Percentiles rank a stretch among this genome's conserved stretches.
Evolutionary conservation across 2,888 invertebrate species (phyloP).

Genomic region (Drosophila koepferae): DNA sequence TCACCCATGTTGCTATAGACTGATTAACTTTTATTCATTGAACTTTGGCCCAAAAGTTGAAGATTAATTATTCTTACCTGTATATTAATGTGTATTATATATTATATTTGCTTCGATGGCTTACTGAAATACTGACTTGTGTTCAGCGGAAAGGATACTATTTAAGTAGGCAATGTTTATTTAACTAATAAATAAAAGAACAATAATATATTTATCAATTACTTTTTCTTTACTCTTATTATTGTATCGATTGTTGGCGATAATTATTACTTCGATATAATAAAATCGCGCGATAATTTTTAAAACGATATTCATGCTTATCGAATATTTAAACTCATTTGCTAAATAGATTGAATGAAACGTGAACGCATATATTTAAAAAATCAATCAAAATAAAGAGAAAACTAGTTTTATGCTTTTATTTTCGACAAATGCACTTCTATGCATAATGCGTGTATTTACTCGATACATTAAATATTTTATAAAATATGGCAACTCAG

Average conservation of each 20-base stretch:
- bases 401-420: background rate
- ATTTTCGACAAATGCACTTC: background rate
- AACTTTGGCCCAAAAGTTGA: constrained; percentile 52
- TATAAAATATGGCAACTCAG: constrained; percentile 43
- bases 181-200: background rate
- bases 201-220: constrained; percentile 27
- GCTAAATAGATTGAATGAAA: background rate
- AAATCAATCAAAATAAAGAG: background rate
- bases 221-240: constrained; percentile 17
- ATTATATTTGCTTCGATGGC: background rate
- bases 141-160: background rate
- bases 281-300: background rate
- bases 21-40: constrained; percentile 39
- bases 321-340: constrained; percentile 1
- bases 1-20: constrained; percentile 65
- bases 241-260: constrained; percentile 22
- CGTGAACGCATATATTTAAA: background rate
- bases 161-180: background rate
- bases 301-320: background rate
- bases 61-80: constrained; percentile 32
- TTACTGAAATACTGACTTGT: background rate
- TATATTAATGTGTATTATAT: background rate
- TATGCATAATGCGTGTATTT: background rate
- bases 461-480: background rate
- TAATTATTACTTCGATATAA: constrained; percentile 3